Evolutionary conservation across 1,140 invertebrate genomes (phyloP), one percentile per base, ranked within the genome.

Genomic region (Ruditapes philippinarum): DNA sequence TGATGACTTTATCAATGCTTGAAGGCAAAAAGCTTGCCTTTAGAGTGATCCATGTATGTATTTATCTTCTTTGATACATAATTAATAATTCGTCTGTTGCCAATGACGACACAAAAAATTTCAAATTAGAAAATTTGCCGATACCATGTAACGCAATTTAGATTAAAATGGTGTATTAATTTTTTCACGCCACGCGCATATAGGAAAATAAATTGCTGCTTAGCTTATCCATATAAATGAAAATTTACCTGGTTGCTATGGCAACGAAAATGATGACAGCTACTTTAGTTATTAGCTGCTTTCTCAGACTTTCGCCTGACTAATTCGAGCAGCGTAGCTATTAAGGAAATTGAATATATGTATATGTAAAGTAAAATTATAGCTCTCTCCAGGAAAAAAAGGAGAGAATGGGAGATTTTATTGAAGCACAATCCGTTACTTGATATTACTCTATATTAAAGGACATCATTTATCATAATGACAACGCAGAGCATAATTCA

Each of bases 161-260:
- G 14, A 38, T 70, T 19, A 2, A 36, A 70, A 36, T 11, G 14
- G 14, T 19, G 25, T 28, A 70, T 38, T 38, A 38, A 38, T 70
- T 70, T 70, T 70, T 40, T 38, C 65, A 12, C 28, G 65, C 31
- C 22, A 70, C 4, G 1, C 14, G 38, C 22, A 11, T 38, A 14
- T 38, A 4, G 14, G 4, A 25, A 70, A 36, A 70, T 70, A 12
- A 22, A 40, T 38, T 70, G 31, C 31, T 57, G 4, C 19, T 36
- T 54, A 78, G 22, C 49, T 78, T 78, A 78, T 78, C 42, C 22
- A 19, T 78, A 33, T 51, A 78, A 65, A 81, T 51, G 79, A 81
- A 40, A 25, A 81, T 81, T 81, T 81, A 81, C 79, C 79, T 81
- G 65, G 81, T 83, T 83, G 65, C 60, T 36, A 83, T 83, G 65